Evolutionary conservation across 2,797 vertebrate genomes (phyloP).

Genomic region (Agapornis canus): DNA sequence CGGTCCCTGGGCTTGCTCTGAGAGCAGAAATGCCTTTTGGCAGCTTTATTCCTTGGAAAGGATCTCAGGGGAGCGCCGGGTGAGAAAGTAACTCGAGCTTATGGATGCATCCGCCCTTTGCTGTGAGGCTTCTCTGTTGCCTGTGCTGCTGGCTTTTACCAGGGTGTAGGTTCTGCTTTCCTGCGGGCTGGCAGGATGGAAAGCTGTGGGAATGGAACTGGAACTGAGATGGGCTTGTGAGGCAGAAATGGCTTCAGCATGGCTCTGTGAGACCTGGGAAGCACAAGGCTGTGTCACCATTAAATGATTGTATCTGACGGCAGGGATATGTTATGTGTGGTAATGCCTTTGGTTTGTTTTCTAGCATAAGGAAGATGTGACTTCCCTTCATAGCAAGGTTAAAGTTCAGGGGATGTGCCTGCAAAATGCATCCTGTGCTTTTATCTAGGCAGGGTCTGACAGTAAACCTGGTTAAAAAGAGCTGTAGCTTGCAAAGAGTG

Average conservation of each 20-base stretch:
- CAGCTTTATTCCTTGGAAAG: not conserved
- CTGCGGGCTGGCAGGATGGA: not conserved
- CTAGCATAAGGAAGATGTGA: not conserved
- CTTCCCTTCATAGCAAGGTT: not conserved
- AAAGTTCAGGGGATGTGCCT: not conserved
- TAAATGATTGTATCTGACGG: rapidly evolving
- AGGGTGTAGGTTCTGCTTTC: constrained; percentile 3
- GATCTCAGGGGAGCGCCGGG: not conserved
- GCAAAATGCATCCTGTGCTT: rapidly evolving
- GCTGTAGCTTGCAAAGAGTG: not conserved
- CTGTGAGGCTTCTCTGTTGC: not conserved
- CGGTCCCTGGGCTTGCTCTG: not conserved
- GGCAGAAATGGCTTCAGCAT: not conserved
- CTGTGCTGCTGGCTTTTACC: not conserved
- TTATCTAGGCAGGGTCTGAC: not conserved
- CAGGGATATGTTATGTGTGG: not conserved
- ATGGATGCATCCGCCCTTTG: not conserved
- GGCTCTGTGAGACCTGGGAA: not conserved
- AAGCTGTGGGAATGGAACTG: not conserved
- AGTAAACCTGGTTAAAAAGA: not conserved
- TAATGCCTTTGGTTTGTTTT: not conserved
- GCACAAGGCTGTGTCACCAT: rapidly evolving
- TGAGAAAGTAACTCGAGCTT: not conserved
- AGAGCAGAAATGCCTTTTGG: not conserved
- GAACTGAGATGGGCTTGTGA: not conserved